phyloP scores from a whole-genome alignment of 2,113 vertebrate genomes.

The Gracilinanus agilis region DNA sequence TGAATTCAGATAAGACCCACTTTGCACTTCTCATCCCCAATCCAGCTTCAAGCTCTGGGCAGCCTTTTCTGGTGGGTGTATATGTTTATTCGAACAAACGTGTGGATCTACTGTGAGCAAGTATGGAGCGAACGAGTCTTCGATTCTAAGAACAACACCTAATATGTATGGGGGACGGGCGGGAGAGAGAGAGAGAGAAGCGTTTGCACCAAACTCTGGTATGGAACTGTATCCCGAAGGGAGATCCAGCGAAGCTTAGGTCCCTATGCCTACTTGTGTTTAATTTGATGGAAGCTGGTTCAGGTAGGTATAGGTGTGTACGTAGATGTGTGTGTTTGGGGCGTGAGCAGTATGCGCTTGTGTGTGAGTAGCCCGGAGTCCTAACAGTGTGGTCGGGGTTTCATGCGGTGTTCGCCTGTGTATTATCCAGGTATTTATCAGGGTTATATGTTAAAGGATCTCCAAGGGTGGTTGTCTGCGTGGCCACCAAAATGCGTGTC shows the following conservation, averaged over 20 bases:
- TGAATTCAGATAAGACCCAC: not conserved
- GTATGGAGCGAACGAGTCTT: not conserved
- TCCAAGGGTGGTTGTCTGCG: not conserved
- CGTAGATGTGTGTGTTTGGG: not conserved
- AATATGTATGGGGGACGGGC: not conserved
- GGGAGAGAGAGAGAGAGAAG: too few relatives aligned
- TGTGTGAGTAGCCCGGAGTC: not conserved
- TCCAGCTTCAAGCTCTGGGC: not conserved
- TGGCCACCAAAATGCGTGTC: not conserved
- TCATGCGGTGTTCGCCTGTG: not conserved
- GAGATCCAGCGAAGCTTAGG: not conserved
- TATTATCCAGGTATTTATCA: not conserved
- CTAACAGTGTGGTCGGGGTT: not conserved
- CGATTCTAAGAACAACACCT: not conserved
- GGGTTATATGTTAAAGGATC: not conserved
- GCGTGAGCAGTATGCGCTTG: not conserved
- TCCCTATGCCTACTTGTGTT: not conserved
- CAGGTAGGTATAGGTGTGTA: not conserved
- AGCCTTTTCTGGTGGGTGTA: not conserved
- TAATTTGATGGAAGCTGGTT: not conserved
- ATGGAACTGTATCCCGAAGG: not conserved
- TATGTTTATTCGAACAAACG: not conserved
- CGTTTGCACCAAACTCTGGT: not conserved
- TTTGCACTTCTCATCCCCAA: not conserved
- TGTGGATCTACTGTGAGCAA: not conserved